These are phyloP conservation scores for Leptocoma aspasia DNA, from an alignment of 2,113 vertebrate genomes.

Conservation along the genomic window DNA sequence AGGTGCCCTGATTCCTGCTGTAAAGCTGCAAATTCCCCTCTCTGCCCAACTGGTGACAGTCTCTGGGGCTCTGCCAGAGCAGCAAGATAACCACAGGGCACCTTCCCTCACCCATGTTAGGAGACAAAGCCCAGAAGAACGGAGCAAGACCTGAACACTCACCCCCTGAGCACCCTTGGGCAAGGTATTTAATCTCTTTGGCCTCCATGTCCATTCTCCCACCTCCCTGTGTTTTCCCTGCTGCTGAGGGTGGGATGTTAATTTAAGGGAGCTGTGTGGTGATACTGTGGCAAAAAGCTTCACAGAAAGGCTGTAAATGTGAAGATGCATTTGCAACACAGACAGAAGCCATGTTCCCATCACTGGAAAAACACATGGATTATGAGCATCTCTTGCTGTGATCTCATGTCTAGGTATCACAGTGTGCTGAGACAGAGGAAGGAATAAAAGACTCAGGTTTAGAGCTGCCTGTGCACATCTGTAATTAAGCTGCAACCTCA, in stretches of 20 bases:
- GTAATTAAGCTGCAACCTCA: neutral
- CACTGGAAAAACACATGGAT: neutral
- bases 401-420: neutral
- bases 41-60: neutral
- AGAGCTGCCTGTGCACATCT: neutral
- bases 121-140: neutral
- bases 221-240: neutral
- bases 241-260: neutral
- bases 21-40: neutral
- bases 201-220: neutral
- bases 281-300: neutral
- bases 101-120: neutral
- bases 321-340: neutral
- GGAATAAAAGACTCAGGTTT: neutral
- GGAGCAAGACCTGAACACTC: neutral
- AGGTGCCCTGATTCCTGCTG: neutral
- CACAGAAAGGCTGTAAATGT: neutral
- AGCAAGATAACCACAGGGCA: neutral
- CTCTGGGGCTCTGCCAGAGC: neutral
- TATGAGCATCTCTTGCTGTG: slow-evolving; percentile 11
- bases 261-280: neutral
- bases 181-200: neutral
- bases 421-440: neutral
- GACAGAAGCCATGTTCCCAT: slow-evolving; percentile 7
- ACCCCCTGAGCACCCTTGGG: neutral